Evolutionary conservation across 2,113 vertebrate genomes (phyloP).

Genomic region (Paralichthys olivaceus): DNA sequence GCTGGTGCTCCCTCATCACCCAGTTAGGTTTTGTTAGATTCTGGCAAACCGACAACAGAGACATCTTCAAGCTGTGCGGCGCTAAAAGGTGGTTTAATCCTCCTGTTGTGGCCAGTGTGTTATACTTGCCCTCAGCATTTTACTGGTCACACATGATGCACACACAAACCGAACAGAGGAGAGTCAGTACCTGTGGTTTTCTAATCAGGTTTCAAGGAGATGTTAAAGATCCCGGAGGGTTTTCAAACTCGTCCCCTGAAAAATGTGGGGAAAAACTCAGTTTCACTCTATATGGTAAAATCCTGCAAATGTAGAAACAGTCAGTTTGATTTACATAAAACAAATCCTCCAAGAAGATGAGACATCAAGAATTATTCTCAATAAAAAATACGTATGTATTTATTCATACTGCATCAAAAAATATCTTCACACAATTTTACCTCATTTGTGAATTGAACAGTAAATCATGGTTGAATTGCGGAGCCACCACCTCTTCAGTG

Average conservation of each 20-base stretch:
- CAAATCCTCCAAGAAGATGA: neutral
- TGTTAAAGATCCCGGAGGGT: neutral
- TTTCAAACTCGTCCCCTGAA: conserved; percentile 17
- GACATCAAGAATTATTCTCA: neutral
- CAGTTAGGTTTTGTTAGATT: conserved; percentile 14
- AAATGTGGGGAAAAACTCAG: neutral
- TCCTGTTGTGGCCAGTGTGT: neutral
- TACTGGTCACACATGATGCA: neutral
- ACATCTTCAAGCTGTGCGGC: neutral
- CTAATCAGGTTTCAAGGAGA: conserved; percentile 5
- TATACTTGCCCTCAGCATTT: neutral
- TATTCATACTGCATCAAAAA: too few relatives aligned
- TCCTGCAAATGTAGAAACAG: neutral
- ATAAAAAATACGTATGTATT: neutral
- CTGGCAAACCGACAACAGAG: conserved; percentile 1
- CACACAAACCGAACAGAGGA: neutral
- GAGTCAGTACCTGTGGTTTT: conserved; percentile 1
- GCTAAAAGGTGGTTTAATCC: conserved; percentile 8
- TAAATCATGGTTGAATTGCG: too few relatives aligned
- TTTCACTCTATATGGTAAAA: conserved; percentile 9
- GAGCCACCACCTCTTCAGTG: neutral
- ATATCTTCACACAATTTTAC: too few relatives aligned
- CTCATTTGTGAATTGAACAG: too few relatives aligned
- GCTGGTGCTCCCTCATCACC: conserved; percentile 6
- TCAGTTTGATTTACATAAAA: neutral